Conservation (phyloP, 1,140 invertebrate genomes). For the Hylyphantes graminicola region DNA sequence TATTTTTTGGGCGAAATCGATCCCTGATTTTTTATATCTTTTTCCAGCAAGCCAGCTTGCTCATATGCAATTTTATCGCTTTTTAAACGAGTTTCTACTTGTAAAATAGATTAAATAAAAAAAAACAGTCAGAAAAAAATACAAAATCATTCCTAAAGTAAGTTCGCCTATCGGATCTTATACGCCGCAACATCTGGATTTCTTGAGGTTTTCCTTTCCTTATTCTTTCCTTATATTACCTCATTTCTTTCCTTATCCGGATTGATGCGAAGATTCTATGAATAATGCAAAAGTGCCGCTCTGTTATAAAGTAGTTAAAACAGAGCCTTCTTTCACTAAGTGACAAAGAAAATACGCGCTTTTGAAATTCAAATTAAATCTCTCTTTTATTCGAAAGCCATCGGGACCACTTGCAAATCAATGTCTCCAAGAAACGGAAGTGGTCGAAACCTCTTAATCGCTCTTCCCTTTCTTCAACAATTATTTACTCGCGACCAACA, state of each 20-base stretch:
- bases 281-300: constrained; percentile 43
- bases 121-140: not conserved
- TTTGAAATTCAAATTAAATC: constrained; percentile 56
- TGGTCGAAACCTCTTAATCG: constrained; percentile 34
- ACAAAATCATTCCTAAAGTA: constrained; percentile 2
- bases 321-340: constrained; percentile 46
- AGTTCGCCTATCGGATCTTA: constrained; percentile 24
- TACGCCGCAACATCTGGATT: constrained; percentile 44
- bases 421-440: constrained; percentile 31
- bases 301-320: constrained; percentile 57
- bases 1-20: not conserved
- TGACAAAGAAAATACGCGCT: constrained; percentile 53
- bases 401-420: constrained; percentile 47
- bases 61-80: constrained; percentile 33
- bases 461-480: constrained; percentile 36
- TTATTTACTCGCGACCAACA: constrained; percentile 16
- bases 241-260: constrained; percentile 31
- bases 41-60: constrained; percentile 6
- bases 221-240: constrained; percentile 27
- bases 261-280: constrained; percentile 40
- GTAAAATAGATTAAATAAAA: constrained; percentile 32
- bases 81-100: constrained; percentile 41
- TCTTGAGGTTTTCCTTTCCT: not conserved
- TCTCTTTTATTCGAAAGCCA: constrained; percentile 46
- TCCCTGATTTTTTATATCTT: not conserved